phyloP scores from a whole-genome alignment of 64 coral and sea anemone genomes.

The Porites lutea region DNA sequence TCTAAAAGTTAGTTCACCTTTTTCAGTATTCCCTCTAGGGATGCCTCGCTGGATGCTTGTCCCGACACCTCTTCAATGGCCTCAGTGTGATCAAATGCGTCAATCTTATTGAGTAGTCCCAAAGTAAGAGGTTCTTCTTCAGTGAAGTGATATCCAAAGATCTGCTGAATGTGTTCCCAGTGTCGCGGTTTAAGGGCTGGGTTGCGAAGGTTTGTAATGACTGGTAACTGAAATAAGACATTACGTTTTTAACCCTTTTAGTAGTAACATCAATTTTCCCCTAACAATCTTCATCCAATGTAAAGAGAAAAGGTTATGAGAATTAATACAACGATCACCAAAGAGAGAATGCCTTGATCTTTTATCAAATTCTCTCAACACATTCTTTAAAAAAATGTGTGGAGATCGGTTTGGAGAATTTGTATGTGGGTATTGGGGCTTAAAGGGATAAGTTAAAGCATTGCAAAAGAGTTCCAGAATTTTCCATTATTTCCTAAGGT shows the following conservation, averaged over 20 bases:
- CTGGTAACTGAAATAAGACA: conserved; percentile 74
- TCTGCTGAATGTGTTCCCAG: conserved; percentile 97
- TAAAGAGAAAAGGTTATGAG: too few relatives aligned
- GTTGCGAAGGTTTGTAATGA: conserved; percentile 96
- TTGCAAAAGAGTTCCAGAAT: too few relatives aligned
- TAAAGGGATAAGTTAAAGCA: too few relatives aligned
- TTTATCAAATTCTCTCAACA: too few relatives aligned
- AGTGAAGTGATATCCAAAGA: conserved; percentile 95
- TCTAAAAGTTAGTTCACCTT: conserved; percentile 47
- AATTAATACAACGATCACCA: too few relatives aligned
- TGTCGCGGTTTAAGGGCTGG: conserved; percentile 94
- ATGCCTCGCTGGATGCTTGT: conserved; percentile 96
- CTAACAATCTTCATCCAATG: too few relatives aligned
- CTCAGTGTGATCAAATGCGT: conserved; percentile 97
- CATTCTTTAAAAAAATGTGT: too few relatives aligned
- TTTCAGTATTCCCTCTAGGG: conserved; percentile 90
- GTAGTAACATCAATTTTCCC: too few relatives aligned
- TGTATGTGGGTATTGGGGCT: too few relatives aligned
- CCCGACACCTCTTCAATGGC: conserved; percentile 96
- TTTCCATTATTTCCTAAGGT: too few relatives aligned
- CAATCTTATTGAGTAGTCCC: conserved; percentile 90
- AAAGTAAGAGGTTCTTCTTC: conserved; percentile 97
- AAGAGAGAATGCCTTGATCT: too few relatives aligned
- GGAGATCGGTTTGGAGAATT: too few relatives aligned
- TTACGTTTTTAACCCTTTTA: neutral